A percentile compares a stretch with the other conserved stretches of the same genome.
Conservation (phyloP, 1,140 invertebrate genomes). For the Drosophila punjabiensis region DNA sequence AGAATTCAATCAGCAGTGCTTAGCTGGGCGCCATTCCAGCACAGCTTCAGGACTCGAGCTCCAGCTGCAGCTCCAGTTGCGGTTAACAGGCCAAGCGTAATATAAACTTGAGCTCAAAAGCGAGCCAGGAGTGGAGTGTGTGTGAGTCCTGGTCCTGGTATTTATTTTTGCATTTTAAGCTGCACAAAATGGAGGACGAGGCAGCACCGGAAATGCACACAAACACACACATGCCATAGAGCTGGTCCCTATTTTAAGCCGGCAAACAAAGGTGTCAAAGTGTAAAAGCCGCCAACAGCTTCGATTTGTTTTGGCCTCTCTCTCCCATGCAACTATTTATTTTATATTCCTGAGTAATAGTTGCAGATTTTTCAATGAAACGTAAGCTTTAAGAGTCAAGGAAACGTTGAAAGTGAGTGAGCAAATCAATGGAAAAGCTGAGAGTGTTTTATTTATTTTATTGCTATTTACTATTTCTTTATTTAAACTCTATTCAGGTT, state of each 20-base stretch:
- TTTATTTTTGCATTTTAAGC: constrained; percentile 82
- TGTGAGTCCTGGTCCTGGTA: constrained; percentile 46
- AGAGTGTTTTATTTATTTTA: neutral
- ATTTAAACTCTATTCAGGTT: neutral
- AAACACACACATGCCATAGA: constrained; percentile 22
- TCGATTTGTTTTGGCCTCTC: constrained; percentile 61
- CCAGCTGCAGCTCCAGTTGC: constrained; percentile 57
- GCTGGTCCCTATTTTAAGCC: constrained; percentile 57
- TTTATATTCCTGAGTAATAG: constrained; percentile 10
- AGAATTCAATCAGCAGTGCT: constrained; percentile 82
- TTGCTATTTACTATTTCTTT: neutral
- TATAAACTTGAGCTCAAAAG: constrained; percentile 81
- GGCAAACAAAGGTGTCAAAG: constrained; percentile 74
- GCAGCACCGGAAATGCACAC: constrained; percentile 73
- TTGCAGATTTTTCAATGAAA: neutral
- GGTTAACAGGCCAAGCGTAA: constrained; percentile 82
- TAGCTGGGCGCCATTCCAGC: constrained; percentile 63
- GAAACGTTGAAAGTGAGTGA: neutral
- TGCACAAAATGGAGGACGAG: constrained; percentile 63
- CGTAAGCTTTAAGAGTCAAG: neutral
- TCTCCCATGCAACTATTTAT: constrained; percentile 14
- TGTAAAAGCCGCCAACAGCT: constrained; percentile 69
- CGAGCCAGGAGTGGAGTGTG: constrained; percentile 18
- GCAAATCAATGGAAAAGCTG: neutral
- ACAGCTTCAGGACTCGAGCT: neutral